A percentile compares a stretch with the other conserved stretches of the same genome.
These are phyloP conservation scores for Casuarius casuarius DNA, from an alignment of 2,113 vertebrate genomes.

Conservation along the genomic window DNA sequence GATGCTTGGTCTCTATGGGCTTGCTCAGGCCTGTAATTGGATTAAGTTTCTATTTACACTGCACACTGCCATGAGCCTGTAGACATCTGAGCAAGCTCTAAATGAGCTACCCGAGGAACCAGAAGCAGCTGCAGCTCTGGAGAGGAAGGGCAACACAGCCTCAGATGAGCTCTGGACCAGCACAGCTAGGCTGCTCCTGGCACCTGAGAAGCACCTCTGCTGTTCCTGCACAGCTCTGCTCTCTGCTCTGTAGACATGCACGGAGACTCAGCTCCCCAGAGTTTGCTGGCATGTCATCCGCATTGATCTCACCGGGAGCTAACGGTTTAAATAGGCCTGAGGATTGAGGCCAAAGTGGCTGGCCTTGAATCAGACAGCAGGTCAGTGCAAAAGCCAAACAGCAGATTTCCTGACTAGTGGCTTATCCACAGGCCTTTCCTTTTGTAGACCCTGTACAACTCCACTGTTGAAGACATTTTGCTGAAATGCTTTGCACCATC, in stretches of 20 bases:
- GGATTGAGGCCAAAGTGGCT: not conserved
- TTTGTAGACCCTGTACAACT: rapidly evolving
- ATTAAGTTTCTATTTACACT: slow-evolving; percentile 27
- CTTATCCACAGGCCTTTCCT: slow-evolving; percentile 10
- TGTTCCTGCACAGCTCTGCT: not conserved
- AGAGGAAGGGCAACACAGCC: not conserved
- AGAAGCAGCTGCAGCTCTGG: not conserved
- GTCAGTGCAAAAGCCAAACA: slow-evolving; percentile 26
- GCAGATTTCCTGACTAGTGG: slow-evolving; percentile 42
- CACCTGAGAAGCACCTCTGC: too few species aligned
- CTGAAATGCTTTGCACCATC: not conserved
- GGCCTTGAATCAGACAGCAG: not conserved
- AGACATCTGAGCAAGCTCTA: not conserved
- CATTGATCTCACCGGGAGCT: not conserved
- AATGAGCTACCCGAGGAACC: not conserved
- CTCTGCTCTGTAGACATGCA: rapidly evolving
- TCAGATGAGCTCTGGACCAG: not conserved
- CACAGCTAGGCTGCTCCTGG: not conserved
- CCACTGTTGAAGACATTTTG: not conserved
- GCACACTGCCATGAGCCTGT: not conserved
- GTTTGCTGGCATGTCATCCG: not conserved
- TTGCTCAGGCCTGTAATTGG: not conserved
- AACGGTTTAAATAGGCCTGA: not conserved
- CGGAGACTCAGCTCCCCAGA: rapidly evolving
- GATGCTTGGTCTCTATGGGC: not conserved